These are phyloP conservation scores for Hetaerina titia DNA, from an alignment of 2,888 invertebrate species.

Conservation along the genomic window DNA sequence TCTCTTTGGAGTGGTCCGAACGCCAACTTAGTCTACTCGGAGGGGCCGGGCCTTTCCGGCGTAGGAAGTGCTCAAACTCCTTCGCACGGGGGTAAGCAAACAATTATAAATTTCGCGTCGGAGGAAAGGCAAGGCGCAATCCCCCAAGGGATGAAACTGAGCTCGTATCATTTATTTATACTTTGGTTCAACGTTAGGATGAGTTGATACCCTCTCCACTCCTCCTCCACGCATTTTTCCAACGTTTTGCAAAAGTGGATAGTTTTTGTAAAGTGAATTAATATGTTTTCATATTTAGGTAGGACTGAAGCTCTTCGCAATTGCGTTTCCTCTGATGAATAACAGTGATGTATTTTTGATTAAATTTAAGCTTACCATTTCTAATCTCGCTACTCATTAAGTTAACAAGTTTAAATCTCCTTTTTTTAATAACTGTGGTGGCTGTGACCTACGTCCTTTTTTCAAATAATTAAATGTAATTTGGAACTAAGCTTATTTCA, in stretches of 20 bases:
- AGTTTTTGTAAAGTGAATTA: not conserved
- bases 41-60: not conserved
- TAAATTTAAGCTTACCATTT: no score
- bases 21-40: not conserved
- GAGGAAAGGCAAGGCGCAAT: not conserved
- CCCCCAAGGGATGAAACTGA: not conserved
- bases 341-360: not conserved
- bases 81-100: not conserved
- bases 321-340: not conserved
- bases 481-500: no score
- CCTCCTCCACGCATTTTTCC: not conserved
- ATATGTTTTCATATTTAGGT: not conserved
- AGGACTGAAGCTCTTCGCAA: not conserved
- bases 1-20: not conserved
- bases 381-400: not conserved
- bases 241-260: not conserved
- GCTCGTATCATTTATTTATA: not conserved
- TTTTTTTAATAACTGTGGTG: no score
- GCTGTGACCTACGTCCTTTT: no score
- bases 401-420: not conserved
- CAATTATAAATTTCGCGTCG: not conserved
- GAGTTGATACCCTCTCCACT: not conserved
- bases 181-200: not conserved
- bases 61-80: not conserved
- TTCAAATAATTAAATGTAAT: no score